Evolutionary conservation across 1,140 invertebrate genomes (phyloP).

Genomic region (Papilio helenus): DNA sequence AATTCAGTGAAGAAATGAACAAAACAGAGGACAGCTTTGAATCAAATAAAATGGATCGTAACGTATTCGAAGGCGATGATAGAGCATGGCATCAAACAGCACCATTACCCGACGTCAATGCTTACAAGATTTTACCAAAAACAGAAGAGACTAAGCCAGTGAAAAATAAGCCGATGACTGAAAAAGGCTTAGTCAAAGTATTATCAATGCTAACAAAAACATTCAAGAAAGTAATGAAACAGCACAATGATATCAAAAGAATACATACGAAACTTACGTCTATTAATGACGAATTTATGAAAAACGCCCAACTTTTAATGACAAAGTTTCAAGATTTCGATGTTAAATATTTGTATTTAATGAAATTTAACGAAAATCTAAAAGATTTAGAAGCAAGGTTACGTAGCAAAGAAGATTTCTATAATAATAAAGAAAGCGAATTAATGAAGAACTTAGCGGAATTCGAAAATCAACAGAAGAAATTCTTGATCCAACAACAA

Average conservation of each 20-base stretch:
- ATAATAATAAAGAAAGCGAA: conserved; percentile 58
- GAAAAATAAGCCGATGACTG: conserved; percentile 56
- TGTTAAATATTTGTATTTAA: conserved; percentile 57
- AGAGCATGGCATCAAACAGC: conserved; percentile 56
- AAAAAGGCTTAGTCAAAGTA: conserved; percentile 70
- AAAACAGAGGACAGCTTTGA: conserved; percentile 46
- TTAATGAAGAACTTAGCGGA: conserved; percentile 64
- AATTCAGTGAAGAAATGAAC: conserved; percentile 53
- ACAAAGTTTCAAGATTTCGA: conserved; percentile 67
- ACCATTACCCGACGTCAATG: conserved; percentile 49
- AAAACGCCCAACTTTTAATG: conserved; percentile 55
- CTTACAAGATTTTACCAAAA: conserved; percentile 61
- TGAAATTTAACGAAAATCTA: conserved; percentile 59
- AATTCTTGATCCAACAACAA: conserved; percentile 69
- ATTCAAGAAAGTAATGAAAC: conserved; percentile 74
- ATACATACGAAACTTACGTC: conserved; percentile 58
- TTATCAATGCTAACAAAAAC: conserved; percentile 71
- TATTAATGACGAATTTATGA: conserved; percentile 62
- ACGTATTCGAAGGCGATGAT: conserved; percentile 58
- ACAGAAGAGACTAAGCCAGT: conserved; percentile 43
- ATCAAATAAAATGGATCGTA: conserved; percentile 52
- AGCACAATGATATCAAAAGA: conserved; percentile 69
- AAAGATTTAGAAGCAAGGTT: conserved; percentile 56
- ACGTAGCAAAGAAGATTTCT: conserved; percentile 53
- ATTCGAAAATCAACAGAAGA: conserved; percentile 73